phyloP scores from a whole-genome alignment of 2,888 invertebrate species.

The Tenthredo distinguenda region DNA sequence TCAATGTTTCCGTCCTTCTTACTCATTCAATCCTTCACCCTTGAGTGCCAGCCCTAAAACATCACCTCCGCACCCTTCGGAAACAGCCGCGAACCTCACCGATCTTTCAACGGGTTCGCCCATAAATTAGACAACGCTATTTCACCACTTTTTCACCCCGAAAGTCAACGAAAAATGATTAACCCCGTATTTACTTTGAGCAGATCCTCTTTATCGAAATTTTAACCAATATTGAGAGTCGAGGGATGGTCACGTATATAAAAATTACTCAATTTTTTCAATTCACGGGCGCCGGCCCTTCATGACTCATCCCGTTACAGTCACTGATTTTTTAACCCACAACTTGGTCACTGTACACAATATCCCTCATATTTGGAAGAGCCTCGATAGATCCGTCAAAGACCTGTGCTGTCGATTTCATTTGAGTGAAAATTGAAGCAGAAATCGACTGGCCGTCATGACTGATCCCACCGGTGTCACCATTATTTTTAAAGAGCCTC shows the following conservation, averaged over 20 bases:
- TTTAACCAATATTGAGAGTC: neutral
- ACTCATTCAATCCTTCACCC: conserved; percentile 36
- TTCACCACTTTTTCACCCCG: neutral
- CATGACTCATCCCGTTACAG: neutral
- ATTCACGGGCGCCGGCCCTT: neutral
- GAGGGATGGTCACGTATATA: too few relatives aligned
- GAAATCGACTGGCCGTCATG: neutral
- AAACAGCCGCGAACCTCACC: neutral
- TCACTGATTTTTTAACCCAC: conserved; percentile 1
- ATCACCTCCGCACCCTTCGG: conserved; percentile 13
- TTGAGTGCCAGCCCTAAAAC: conserved; percentile 40
- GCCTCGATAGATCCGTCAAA: neutral
- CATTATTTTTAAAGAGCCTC: neutral
- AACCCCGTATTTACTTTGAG: neutral
- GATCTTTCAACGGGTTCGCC: conserved; percentile 16
- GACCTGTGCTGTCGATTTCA: neutral
- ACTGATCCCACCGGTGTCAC: conserved; percentile 23
- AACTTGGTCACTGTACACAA: neutral
- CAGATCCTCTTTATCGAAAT: neutral
- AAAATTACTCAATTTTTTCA: neutral
- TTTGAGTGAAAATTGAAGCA: neutral
- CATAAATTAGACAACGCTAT: conserved; percentile 46
- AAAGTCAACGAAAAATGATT: conserved; percentile 24
- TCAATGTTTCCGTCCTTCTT: conserved; percentile 19
- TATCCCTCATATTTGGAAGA: neutral